phyloP scores from a whole-genome alignment of 2,888 invertebrate species.

The Drosophila dives region DNA sequence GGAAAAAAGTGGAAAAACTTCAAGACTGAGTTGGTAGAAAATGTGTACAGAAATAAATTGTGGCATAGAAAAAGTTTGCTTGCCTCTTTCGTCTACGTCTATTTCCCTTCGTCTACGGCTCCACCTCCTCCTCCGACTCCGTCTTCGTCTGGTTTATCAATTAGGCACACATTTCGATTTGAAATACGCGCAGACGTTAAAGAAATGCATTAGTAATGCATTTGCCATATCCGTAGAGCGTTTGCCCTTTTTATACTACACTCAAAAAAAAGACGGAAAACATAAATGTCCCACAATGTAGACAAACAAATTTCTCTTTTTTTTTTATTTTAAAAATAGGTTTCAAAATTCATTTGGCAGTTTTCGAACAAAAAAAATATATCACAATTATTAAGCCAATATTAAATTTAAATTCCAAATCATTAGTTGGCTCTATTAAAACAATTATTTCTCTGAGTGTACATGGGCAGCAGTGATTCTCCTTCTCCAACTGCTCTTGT shows the following conservation, averaged over 20 bases:
- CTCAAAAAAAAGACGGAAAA: not conserved
- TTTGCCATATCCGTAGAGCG: slow-evolving; percentile 43
- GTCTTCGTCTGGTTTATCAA: slow-evolving; percentile 67
- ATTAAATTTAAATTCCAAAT: not conserved
- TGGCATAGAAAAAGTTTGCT: slow-evolving; percentile 29
- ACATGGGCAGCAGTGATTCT: not conserved
- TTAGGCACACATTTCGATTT: slow-evolving; percentile 65
- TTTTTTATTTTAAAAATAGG: not conserved
- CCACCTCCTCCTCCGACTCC: slow-evolving; percentile 5
- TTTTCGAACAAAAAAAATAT: not conserved
- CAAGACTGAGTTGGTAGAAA: slow-evolving; percentile 31
- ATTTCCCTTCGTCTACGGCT: not conserved
- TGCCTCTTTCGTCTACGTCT: slow-evolving; percentile 1
- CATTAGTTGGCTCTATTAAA: not conserved
- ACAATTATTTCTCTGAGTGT: not conserved
- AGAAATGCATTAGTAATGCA: slow-evolving; percentile 62
- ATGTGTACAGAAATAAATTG: slow-evolving; percentile 19
- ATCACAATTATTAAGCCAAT: not conserved
- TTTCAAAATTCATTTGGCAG: not conserved
- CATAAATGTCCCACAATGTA: not conserved
- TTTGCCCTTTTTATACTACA: slow-evolving; percentile 37
- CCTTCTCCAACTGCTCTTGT: not conserved
- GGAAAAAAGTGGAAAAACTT: slow-evolving; percentile 36
- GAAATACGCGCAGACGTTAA: slow-evolving; percentile 32
- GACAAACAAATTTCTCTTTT: not conserved